Evolutionary conservation across 2,888 invertebrate genomes (phyloP), one percentile per base, ranked within the genome.

Genomic region (Stenchaetothrips biformis): DNA sequence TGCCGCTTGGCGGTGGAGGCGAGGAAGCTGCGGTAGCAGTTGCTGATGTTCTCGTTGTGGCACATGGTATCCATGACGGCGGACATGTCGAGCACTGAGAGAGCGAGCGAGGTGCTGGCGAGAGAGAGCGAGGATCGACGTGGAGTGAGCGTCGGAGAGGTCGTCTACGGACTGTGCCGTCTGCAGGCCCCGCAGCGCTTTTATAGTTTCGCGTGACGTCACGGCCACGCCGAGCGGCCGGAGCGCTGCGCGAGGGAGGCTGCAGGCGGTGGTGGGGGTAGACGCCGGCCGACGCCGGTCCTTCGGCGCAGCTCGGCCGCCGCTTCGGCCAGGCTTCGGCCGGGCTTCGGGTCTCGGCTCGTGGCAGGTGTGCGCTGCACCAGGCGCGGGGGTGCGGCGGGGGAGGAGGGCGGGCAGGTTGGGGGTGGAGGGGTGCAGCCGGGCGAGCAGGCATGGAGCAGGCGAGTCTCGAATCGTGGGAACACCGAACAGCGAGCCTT

Each of bases 61-160:
- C 67, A 74, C 67, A 74, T 74, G 67, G 67, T 74, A 74, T 74
- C 67, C 67, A 74, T 74, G 67, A 74, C 67, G 67, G 67, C 67
- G 11, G 67, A 74, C 67, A 74, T 74, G 53, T 53, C 37, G 37
- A 18, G 53, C 67, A 74, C 67, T 25, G 67, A 74, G 67, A 11
- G 53, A 53, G 53, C 13, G 67, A 74, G 67, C 21, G 67, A 25
- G 37, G 21, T 25, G 67, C 21, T 37, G 37, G 25, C 21, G 25
- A 74, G 67, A 21, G 67, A 25, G 21, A 74, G 67, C 67, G 67
- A 25, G 25, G 67, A 74, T 25, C 67, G 67, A 74, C 67, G 25
- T 25, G 67, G 2, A 74, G 67, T 74, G 67, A 7, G 21, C 67
- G 67, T 74, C 67, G 25, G 25, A 11, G 25, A 21, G 67, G 11